These are phyloP conservation scores for Campylomormyrus tamandua DNA, from an alignment of 2,113 vertebrate species.

Conservation along the genomic window DNA sequence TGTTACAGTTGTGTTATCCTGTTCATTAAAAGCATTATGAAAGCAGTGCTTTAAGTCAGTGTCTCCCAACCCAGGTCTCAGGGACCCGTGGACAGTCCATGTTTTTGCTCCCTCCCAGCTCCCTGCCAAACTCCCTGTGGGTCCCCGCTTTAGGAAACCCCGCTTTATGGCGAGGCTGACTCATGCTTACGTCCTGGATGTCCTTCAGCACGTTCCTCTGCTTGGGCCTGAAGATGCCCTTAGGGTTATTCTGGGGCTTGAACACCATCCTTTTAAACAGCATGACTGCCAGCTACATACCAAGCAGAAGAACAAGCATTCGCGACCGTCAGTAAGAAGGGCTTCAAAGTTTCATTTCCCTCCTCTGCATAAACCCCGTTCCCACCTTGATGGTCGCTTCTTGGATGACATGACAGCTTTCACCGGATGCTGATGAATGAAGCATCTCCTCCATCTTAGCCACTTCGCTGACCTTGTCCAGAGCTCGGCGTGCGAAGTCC, in stretches of 20 bases:
- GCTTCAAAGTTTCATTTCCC: not conserved
- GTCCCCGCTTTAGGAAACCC: not conserved
- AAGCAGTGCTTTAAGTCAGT: not conserved
- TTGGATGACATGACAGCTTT: slow-evolving; percentile 63
- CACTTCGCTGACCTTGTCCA: slow-evolving; percentile 77
- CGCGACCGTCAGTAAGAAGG: not conserved
- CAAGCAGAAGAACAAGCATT: slow-evolving; percentile 17
- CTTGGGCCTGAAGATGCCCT: slow-evolving; percentile 53
- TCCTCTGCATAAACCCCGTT: slow-evolving; percentile 43
- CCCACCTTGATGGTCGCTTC: slow-evolving; percentile 88
- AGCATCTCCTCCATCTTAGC: slow-evolving; percentile 64
- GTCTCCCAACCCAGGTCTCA: not conserved
- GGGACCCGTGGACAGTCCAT: no score
- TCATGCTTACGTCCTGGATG: slow-evolving; percentile 59
- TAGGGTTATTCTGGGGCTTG: slow-evolving; percentile 68
- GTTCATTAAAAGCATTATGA: not conserved
- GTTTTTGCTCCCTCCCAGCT: no score
- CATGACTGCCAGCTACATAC: slow-evolving; percentile 75
- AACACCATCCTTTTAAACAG: slow-evolving; percentile 81
- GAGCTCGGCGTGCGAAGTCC: slow-evolving; percentile 81
- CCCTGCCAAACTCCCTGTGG: no score
- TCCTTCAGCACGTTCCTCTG: slow-evolving; percentile 62
- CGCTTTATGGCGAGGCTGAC: not conserved
- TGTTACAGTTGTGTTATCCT: not conserved
- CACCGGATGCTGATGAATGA: slow-evolving; percentile 45